Conservation (phyloP, 2,888 invertebrate species). For the Phania funesta region DNA sequence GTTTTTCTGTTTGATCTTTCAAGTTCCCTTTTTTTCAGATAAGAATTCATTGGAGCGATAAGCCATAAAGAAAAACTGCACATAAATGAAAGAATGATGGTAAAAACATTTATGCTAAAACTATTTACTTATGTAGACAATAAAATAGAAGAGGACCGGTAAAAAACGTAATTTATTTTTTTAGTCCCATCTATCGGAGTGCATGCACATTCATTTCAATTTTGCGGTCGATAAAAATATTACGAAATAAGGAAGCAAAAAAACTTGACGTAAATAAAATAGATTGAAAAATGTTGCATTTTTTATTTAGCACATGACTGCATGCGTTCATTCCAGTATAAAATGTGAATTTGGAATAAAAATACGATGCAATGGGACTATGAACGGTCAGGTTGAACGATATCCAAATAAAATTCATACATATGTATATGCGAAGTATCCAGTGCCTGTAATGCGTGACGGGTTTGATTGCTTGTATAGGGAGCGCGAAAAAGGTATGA, state of each 20-base stretch:
- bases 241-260: neutral
- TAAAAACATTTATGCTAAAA: conserved; percentile 44
- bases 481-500: too few relatives aligned
- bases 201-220: conserved; percentile 14
- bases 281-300: conserved; percentile 2
- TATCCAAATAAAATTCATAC: neutral
- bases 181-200: conserved; percentile 1
- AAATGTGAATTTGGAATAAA: neutral
- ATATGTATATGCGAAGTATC: too few relatives aligned
- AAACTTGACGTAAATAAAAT: neutral
- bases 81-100: neutral
- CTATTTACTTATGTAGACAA: conserved; percentile 28
- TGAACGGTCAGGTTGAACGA: neutral
- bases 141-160: neutral
- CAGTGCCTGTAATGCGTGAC: too few relatives aligned
- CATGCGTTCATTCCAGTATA: conserved; percentile 1
- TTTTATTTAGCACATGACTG: conserved; percentile 35
- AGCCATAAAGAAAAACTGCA: conserved; percentile 27
- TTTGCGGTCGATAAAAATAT: conserved; percentile 47
- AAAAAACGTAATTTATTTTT: conserved; percentile 21
- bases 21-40: conserved; percentile 10
- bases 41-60: conserved; percentile 35
- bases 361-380: neutral
- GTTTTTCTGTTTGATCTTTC: conserved; percentile 25
- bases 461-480: too few relatives aligned